Conservation (phyloP, 2,888 invertebrate genomes). For the Phoenoteleia sp. region DNA sequence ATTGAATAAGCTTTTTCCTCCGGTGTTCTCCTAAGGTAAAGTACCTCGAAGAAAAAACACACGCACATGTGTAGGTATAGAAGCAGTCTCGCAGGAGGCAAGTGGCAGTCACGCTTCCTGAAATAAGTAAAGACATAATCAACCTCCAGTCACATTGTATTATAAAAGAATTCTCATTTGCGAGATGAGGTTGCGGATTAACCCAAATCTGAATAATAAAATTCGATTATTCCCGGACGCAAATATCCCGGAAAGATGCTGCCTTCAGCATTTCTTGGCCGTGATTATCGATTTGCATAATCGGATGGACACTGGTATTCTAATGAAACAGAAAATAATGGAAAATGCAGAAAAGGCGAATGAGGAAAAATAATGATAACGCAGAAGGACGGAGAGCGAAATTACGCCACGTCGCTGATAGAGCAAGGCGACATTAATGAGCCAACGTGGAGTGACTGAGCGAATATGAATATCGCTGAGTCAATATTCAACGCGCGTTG, state of each 20-base stretch:
- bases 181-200: no score
- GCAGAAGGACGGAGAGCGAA: no score
- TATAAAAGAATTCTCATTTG: no score
- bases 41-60: no score
- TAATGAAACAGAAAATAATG: conserved; percentile 47
- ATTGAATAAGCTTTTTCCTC: no score
- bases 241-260: background rate
- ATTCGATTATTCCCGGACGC: conserved; percentile 21
- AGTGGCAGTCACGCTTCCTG: background rate
- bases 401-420: conserved; percentile 29
- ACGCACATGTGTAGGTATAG: background rate
- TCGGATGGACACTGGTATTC: conserved; percentile 70
- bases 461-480: background rate
- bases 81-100: background rate
- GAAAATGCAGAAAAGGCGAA: conserved; percentile 26
- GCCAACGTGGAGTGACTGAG: conserved; percentile 10
- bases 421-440: conserved; percentile 44
- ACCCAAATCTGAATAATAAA: conserved; percentile 38
- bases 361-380: conserved; percentile 53
- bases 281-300: conserved; percentile 74
- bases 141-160: no score
- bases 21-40: no score
- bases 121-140: no score
- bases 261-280: background rate
- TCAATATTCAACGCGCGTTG: conserved; percentile 38